Base-by-base conservation (phyloP, 2,888 invertebrate genomes). In the Lycaena phlaeas region DNA sequence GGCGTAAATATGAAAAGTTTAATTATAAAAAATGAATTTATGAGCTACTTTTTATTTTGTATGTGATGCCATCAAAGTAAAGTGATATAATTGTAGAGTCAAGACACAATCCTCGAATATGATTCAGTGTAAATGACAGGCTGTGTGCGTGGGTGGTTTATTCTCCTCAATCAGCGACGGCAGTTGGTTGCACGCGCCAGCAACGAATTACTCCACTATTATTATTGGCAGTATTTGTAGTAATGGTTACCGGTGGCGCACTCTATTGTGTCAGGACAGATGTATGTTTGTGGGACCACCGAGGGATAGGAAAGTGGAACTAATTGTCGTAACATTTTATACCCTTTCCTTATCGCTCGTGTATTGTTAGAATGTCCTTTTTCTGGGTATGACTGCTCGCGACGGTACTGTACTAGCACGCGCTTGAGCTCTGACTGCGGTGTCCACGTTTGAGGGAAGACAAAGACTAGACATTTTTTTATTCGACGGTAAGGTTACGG, bases 191-290 rank as follows among this genome's bases (percentile, higher is more conserved):
- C 81, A 79, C 76, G 77, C 77, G 77, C 69, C 59, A 46, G 36
- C n/a, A 49, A 54, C 49, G 41, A 44, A 51, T 49, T 47, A 50
- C 42, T 42, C 40, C 34, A 61, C 61, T 60, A 70, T 66, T 70
- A 67, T 73, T 72, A 75, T 77, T 72, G 73, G 62, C 61, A 56
- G 58, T 65, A 66, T 72, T 73, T 68, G 73, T 71, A 59, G 68
- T 62, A 63, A 61, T 66, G 57, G 51, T 43, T n/a, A 45, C 48
- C 46, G 47, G 47, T 49, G 47, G 46, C 39, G 37, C 44, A 45
- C 38, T 46, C 44, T 52, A 51, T 54, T 54, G 52, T 53, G 48
- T 45, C 42, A 45, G 38, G 40, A 43, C 43, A 45, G 54, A 53
- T 52, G 51, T 38, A 40, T 46, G 43, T 50, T 41, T 45, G 36